These are phyloP conservation scores for Seira musarum DNA, from an alignment of 2,888 invertebrate species.

Conservation along the genomic window DNA sequence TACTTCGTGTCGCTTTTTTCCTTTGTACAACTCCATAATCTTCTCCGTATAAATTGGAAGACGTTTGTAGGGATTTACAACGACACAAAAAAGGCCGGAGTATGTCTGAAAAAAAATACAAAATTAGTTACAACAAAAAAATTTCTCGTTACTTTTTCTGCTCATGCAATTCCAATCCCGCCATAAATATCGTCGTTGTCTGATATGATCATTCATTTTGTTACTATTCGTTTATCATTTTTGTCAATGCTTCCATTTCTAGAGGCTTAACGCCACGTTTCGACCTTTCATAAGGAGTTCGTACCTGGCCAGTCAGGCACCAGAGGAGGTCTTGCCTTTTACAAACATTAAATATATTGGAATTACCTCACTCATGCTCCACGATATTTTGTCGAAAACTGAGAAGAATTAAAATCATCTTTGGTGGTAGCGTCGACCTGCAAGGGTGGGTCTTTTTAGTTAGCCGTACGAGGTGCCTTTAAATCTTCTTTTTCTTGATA, in stretches of 20 bases:
- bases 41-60: slow-evolving; percentile 99
- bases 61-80: slow-evolving; percentile 99
- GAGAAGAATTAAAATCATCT: slow-evolving; percentile 1
- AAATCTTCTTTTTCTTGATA: background rate
- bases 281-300: background rate
- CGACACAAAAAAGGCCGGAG: slow-evolving; percentile 99
- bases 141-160: too few species aligned
- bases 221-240: slow-evolving; percentile 28
- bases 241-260: slow-evolving; percentile 31
- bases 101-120: slow-evolving; percentile 84
- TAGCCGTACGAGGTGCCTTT: too few species aligned
- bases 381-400: too few species aligned
- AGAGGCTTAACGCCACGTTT: background rate
- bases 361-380: background rate
- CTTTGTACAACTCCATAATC: slow-evolving; percentile 99
- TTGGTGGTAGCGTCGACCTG: background rate
- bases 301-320: slow-evolving; percentile 4
- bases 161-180: slow-evolving; percentile 22
- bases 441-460: too few species aligned
- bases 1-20: slow-evolving; percentile 98
- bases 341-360: background rate
- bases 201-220: background rate
- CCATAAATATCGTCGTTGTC: slow-evolving; percentile 13
- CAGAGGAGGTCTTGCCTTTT: slow-evolving; percentile 22
- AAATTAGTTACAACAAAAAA: slow-evolving; percentile 1